Base-by-base conservation (phyloP, 2,888 invertebrate species). In the Caenorhabditis drosophilae region DNA sequence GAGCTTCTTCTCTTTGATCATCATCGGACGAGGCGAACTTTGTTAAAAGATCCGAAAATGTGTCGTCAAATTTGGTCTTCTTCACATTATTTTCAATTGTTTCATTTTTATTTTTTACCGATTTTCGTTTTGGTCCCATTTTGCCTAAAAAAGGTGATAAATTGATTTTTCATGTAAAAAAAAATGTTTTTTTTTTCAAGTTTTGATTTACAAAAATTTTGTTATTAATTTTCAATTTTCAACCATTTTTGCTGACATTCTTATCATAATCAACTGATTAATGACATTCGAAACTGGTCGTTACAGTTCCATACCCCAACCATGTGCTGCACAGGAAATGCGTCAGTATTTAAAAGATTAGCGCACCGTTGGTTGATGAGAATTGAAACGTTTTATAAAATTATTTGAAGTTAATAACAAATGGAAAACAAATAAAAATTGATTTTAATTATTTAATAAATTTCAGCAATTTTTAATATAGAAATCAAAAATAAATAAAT, bases 31-130 rank as follows among this genome's bases (percentile, higher is more conserved):
- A n/a, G n/a, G n/a, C n/a, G n/a, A n/a, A n/a, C n/a, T n/a, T n/a
- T n/a, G n/a, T n/a, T n/a, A n/a, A n/a, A n/a, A n/a, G n/a, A n/a
- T n/a, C n/a, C n/a, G n/a, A n/a, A n/a, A n/a, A n/a, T n/a, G n/a
- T 54, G 20, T 54, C 58, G 3, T 48, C 25, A 15, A 44, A 52
- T 36, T 31, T 47, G 2, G 56, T 20, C 16, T 57, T 53, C 12
- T 2, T 15, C 49, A 63, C 41, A 25, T 53, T 38, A 9, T 57
- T 49, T 12, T 38, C 53, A 25, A 57, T 53, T 16, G 53, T 18
- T 7, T 15, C 57, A 42, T 63, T 53, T 15, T 41, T 36, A 16
- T 38, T 26, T 11, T 62, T 56, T n/a, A 23, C 23, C n/a, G 3
- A 9, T 4, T 47, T 47, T 20, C 22, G 35, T 36, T 56, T 49